Conservation (phyloP, 2,888 invertebrate genomes). For the Stenodera caucasica region DNA sequence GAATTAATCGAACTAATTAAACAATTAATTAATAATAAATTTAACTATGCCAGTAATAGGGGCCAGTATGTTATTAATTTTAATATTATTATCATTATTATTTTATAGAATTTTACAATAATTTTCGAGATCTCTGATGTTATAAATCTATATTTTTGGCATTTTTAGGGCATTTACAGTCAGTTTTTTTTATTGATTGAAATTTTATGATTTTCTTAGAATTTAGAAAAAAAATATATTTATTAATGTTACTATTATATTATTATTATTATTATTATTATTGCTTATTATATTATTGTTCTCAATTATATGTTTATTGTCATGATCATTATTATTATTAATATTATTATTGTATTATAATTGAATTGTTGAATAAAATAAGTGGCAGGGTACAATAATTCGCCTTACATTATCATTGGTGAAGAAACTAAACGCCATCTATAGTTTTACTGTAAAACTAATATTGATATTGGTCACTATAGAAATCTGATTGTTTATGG, state of each 20-base stretch:
- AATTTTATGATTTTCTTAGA: constrained; percentile 10
- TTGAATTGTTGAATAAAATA: constrained; percentile 2
- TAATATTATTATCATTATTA: constrained; percentile 24
- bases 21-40: constrained; percentile 12
- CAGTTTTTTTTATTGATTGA: not conserved
- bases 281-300: not conserved
- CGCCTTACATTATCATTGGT: no score
- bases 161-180: constrained; percentile 22
- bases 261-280: constrained; percentile 15
- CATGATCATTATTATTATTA: not conserved
- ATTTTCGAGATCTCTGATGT: constrained; percentile 30
- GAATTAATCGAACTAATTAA: constrained; percentile 7
- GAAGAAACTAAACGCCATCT: no score
- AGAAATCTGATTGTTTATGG: no score
- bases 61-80: constrained; percentile 45
- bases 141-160: not conserved
- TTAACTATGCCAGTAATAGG: constrained; percentile 46
- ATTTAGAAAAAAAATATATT: constrained; percentile 27
- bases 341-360: no score
- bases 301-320: not conserved
- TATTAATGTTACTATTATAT: constrained; percentile 28
- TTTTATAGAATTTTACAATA: constrained; percentile 9
- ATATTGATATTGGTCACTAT: no score
- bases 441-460: no score
- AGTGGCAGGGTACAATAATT: not conserved